These are phyloP conservation scores for Varroa destructor DNA, from an alignment of 1,140 invertebrate genomes.

Conservation along the genomic window DNA sequence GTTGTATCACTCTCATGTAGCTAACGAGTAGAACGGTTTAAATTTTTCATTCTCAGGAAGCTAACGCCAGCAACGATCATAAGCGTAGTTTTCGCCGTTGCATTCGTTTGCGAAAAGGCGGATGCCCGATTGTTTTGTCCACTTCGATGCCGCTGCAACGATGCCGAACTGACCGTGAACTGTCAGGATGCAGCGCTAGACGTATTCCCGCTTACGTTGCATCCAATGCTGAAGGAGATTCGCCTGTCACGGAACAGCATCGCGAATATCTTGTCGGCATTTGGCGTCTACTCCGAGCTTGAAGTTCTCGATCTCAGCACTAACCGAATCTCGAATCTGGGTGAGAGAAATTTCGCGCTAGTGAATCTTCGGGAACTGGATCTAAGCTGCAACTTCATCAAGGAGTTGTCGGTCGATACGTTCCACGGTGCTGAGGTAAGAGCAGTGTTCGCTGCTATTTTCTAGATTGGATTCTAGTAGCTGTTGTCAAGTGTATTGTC, in stretches of 20 bases:
- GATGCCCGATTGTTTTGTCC: slow-evolving; percentile 45
- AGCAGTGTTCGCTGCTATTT: no score
- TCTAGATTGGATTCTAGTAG: no score
- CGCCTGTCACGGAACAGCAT: slow-evolving; percentile 72
- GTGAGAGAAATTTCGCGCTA: slow-evolving; percentile 53
- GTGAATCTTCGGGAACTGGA: slow-evolving; percentile 36
- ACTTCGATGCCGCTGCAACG: slow-evolving; percentile 65
- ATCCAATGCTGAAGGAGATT: slow-evolving; percentile 67
- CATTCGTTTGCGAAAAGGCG: no score
- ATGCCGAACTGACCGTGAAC: slow-evolving; percentile 68
- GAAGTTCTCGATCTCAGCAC: slow-evolving; percentile 66
- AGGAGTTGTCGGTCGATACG: not conserved
- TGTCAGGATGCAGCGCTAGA: slow-evolving; percentile 70
- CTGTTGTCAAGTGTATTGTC: no score
- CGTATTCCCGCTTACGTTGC: slow-evolving; percentile 74
- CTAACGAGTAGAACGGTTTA: no score
- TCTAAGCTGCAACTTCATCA: slow-evolving; percentile 24
- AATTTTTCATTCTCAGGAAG: no score
- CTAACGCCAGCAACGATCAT: not conserved
- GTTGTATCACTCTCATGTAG: no score
- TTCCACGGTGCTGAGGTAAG: slow-evolving; percentile 18
- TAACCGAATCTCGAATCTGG: slow-evolving; percentile 63
- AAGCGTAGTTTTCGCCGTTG: not conserved
- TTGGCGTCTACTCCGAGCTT: slow-evolving; percentile 70
- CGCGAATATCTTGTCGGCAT: slow-evolving; percentile 67